phyloP scores from a whole-genome alignment of 2,888 invertebrate species.

The Pandemis heparana region DNA sequence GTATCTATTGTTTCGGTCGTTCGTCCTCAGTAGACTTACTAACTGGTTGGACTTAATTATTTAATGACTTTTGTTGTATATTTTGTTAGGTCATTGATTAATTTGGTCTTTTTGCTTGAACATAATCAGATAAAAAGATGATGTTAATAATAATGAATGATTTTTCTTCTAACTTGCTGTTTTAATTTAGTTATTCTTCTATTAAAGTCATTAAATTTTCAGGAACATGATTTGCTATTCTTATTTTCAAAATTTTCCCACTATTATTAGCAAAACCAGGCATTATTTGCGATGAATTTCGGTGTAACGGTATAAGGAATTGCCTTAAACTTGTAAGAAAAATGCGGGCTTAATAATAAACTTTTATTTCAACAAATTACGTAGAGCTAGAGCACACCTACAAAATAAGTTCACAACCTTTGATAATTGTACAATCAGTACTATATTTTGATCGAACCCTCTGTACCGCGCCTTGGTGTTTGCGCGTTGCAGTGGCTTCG shows the following conservation, averaged over 20 bases:
- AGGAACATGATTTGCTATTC: slow-evolving; percentile 73
- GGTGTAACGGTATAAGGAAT: neutral
- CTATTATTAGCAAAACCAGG: neutral
- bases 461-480: too few relatives aligned
- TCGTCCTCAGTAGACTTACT: slow-evolving; percentile 74
- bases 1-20: slow-evolving; percentile 68
- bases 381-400: neutral
- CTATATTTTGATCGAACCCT: too few relatives aligned
- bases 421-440: too few relatives aligned
- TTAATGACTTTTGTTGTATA: slow-evolving; percentile 86
- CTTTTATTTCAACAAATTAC: neutral
- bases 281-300: too few relatives aligned
- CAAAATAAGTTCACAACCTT: neutral
- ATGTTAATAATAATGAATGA: slow-evolving; percentile 78
- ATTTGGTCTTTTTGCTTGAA: slow-evolving; percentile 82
- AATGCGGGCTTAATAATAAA: neutral
- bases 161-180: slow-evolving; percentile 85
- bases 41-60: slow-evolving; percentile 83
- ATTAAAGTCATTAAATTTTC: slow-evolving; percentile 86
- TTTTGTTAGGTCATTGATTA: slow-evolving; percentile 86
- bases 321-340: neutral
- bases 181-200: slow-evolving; percentile 86
- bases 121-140: slow-evolving; percentile 78
- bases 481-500: too few relatives aligned
- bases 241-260: slow-evolving; percentile 44